A percentile compares a stretch with the other conserved stretches of the same genome.
phyloP scores from a whole-genome alignment of 37 sponge, comb jelly and placozoan species.

The Bolinopsis microptera region DNA sequence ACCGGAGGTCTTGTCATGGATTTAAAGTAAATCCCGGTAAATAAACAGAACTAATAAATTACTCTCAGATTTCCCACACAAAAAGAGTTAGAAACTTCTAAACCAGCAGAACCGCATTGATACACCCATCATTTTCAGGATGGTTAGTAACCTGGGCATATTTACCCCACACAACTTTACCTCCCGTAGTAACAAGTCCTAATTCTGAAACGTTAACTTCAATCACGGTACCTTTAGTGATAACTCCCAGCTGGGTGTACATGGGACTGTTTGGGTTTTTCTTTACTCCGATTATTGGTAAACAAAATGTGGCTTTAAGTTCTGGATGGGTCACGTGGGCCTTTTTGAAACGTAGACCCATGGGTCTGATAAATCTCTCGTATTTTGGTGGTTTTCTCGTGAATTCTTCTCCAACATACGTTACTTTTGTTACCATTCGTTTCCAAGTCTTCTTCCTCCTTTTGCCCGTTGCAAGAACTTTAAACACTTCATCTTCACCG shows the following conservation, averaged over 20 bases:
- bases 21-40: background rate
- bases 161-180: conserved; percentile 99
- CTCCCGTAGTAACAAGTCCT: conserved; percentile 97
- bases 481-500: conserved; percentile 95
- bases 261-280: conserved; percentile 97
- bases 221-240: conserved; percentile 99
- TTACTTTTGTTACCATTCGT: conserved; percentile 97
- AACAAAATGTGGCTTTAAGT: conserved; percentile 96
- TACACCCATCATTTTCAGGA: conserved; percentile 99
- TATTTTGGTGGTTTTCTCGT: conserved; percentile 98
- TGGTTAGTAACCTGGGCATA: conserved; percentile 99
- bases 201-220: conserved; percentile 99
- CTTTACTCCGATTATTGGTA: conserved; percentile 97
- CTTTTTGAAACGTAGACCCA: conserved; percentile 98
- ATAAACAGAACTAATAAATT: background rate
- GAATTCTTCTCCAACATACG: conserved; percentile 94
- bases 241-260: conserved; percentile 97
- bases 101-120: conserved; percentile 97
- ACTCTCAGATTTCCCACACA: background rate
- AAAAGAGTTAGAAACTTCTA: background rate
- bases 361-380: conserved; percentile 98
- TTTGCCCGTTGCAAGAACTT: conserved; percentile 91
- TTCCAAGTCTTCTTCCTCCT: conserved; percentile 91
- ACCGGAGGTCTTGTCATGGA: too few species aligned
- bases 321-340: conserved; percentile 99